These are phyloP conservation scores for Callinectes sapidus DNA, from an alignment of 2,888 invertebrate genomes.

Conservation along the genomic window DNA sequence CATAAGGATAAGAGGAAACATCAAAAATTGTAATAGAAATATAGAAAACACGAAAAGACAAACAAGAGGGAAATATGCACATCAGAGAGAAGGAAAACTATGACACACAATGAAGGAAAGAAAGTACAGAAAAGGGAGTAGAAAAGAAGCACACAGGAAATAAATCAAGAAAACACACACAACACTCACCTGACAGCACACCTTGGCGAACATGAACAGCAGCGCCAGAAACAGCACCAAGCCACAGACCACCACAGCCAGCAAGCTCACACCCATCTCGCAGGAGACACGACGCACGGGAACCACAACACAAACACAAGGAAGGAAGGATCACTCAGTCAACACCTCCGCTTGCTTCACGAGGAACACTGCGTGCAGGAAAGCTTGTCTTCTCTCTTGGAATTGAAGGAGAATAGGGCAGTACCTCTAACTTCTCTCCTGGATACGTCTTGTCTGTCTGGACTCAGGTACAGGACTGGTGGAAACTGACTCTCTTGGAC, in stretches of 20 bases:
- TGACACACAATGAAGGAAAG: no score
- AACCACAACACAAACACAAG: background rate
- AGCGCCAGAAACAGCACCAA: background rate
- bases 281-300: background rate
- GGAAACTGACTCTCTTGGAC: background rate
- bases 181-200: background rate
- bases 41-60: background rate
- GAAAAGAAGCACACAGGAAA: no score
- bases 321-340: background rate
- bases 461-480: no score
- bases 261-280: background rate
- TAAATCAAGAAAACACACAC: no score
- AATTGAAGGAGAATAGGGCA: no score
- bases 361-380: background rate
- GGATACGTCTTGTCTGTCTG: no score
- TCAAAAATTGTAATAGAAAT: background rate
- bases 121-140: no score
- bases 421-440: no score
- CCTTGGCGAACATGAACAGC: background rate
- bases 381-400: background rate
- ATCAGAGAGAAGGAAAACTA: no score
- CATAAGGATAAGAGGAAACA: background rate
- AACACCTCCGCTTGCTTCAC: no score
- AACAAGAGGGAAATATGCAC: background rate
- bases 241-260: background rate